Conservation (phyloP, 2,888 invertebrate species). For the Apodemia hepburni region DNA sequence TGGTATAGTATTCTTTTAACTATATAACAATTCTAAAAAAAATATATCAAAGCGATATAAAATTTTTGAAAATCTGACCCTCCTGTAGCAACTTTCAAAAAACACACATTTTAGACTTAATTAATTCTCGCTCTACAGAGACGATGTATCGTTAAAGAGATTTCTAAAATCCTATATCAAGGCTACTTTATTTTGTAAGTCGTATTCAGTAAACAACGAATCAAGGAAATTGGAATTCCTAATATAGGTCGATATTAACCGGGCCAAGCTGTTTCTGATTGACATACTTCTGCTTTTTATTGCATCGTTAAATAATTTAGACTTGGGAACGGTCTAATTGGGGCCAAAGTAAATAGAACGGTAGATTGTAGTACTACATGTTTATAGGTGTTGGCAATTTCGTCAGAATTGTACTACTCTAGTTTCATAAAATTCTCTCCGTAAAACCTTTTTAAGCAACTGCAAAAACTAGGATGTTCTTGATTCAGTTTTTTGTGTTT, state of each 20-base stretch:
- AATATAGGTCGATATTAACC: conserved; percentile 10
- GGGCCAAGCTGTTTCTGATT: conserved; percentile 8
- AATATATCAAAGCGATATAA: too few relatives aligned
- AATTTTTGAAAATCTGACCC: too few relatives aligned
- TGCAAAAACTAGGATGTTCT: too few relatives aligned
- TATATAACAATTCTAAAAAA: too few relatives aligned
- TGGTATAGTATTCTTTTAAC: too few relatives aligned
- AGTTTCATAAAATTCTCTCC: neutral
- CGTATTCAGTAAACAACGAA: conserved; percentile 8
- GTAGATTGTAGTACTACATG: neutral
- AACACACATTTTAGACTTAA: too few relatives aligned
- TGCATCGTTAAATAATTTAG: conserved; percentile 31
- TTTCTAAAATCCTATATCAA: neutral
- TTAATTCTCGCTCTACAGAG: too few relatives aligned
- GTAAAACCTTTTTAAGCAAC: too few relatives aligned
- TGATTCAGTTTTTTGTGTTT: too few relatives aligned
- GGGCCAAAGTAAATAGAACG: conserved; percentile 4
- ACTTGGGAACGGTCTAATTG: conserved; percentile 8
- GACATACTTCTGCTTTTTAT: conserved; percentile 24
- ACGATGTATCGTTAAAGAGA: too few relatives aligned
- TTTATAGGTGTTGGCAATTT: neutral
- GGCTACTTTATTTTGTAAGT: neutral
- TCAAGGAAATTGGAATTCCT: conserved; percentile 3
- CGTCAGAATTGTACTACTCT: neutral
- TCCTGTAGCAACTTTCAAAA: too few relatives aligned